A percentile compares a stretch with the other conserved stretches of the same genome.
Evolutionary conservation across 2,797 vertebrate species (phyloP).

Genomic region (Hapalemur alaotrensis): DNA sequence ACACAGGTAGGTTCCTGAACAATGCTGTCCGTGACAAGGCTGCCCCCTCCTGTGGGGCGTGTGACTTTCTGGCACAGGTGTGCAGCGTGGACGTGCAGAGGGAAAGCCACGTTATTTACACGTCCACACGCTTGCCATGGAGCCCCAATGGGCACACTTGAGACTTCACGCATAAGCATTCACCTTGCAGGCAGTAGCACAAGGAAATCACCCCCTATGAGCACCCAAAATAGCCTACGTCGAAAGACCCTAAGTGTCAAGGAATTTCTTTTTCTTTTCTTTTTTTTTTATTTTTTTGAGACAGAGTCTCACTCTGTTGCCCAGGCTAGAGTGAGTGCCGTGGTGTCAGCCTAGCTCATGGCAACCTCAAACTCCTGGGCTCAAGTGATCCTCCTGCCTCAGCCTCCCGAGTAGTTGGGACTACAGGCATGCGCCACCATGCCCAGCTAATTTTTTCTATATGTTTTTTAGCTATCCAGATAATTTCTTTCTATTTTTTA

Average conservation of each 20-base stretch:
- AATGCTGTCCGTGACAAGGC: slow-evolving; percentile 17
- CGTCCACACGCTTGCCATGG: rapidly evolving
- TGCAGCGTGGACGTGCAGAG: background rate
- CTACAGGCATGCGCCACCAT: too few relatives aligned
- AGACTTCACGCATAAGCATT: background rate
- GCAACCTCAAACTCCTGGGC: too few relatives aligned
- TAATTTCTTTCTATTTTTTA: too few relatives aligned
- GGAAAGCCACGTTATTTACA: rapidly evolving
- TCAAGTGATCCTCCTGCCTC: too few relatives aligned
- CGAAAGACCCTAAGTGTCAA: too few relatives aligned
- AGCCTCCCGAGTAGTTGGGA: too few relatives aligned
- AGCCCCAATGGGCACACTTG: background rate
- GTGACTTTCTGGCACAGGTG: background rate
- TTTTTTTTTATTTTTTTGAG: background rate
- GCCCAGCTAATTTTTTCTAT: too few relatives aligned
- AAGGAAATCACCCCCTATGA: background rate
- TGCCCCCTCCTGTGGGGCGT: background rate
- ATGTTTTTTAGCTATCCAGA: too few relatives aligned
- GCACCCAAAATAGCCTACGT: rapidly evolving
- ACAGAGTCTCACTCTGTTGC: too few relatives aligned
- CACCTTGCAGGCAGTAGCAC: rapidly evolving
- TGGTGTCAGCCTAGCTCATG: too few relatives aligned
- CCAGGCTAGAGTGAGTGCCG: too few relatives aligned
- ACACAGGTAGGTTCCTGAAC: slow-evolving; percentile 54
- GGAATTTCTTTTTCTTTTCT: background rate